Evolutionary conservation across 2,888 invertebrate genomes (phyloP), one percentile per base, ranked within the genome.

Genomic region (Dichetophora obliterata): DNA sequence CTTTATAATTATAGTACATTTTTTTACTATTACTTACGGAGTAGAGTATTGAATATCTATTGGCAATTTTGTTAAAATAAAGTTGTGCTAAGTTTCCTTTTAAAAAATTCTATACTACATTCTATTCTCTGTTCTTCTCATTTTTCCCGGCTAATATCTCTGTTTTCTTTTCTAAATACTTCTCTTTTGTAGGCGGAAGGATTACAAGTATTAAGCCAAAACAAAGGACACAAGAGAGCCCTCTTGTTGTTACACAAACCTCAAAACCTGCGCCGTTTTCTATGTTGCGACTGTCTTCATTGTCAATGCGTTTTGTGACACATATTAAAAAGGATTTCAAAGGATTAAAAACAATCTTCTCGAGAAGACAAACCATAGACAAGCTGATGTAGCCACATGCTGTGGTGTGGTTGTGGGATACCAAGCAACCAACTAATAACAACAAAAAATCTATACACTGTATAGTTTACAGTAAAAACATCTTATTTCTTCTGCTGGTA

Each of bases 241-340:
- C 37, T n/a, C n/a, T n/a, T 34, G 37, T 19, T 65, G 9, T 11
- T 11, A 43, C 11, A 43, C 14, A 37, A 37, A 37, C 4, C 31
- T 1, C 8, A 34, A 63, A 48, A 48, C 68, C 68, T 68, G 68
- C 48, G 22, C 11, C 63, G 34, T 16, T 31, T 34, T 4, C 4
- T 34, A 31, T n/a, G 16, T 24, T 68, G 19, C 16, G 24, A 5
- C 5, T 24, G 16, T 34, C 68, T 22, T 73, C 3, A 31, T 48
- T 16, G 50, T 48, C 9, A 9, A 37, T 24, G 34, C 27, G 37
- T 48, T 27, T 63, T 61, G 37, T 61, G 72, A 61, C 63, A 73
- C 72, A 73, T 48, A 61, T 73, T 61, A 61, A 48, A 73, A 72
- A 73, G 72, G 72, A 73, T 73, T 61, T 48, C 14, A 73, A 73